phyloP scores from a whole-genome alignment of 2,113 vertebrate genomes.

The Nibea coibor region DNA sequence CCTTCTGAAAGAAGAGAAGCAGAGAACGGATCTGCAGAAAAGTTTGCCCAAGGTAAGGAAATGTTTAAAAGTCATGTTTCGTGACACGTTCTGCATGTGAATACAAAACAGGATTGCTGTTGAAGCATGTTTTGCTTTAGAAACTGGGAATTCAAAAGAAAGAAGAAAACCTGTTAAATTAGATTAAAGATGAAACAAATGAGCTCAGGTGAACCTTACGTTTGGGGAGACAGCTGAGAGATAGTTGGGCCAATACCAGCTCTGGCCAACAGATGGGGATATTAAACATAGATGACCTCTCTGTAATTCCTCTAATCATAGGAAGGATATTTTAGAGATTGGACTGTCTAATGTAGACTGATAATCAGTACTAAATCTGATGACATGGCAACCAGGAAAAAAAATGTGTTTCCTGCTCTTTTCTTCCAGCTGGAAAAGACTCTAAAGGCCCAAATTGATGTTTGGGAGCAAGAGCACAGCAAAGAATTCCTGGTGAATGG shows the following conservation, averaged over 20 bases:
- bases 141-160: not conserved
- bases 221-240: not conserved
- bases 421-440: conserved; percentile 89
- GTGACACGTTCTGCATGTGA: not conserved
- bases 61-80: not conserved
- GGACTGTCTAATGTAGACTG: not conserved
- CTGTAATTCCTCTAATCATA: not conserved
- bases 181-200: not conserved
- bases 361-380: not conserved
- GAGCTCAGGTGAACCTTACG: not conserved
- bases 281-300: not conserved
- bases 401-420: not conserved
- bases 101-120: not conserved
- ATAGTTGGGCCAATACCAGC: not conserved
- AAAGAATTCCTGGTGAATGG: conserved; percentile 88
- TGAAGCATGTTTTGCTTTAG: too few relatives aligned
- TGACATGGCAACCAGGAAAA: not conserved
- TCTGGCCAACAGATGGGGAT: conserved; percentile 37
- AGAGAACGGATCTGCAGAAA: conserved; percentile 91
- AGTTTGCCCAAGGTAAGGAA: conserved; percentile 89
- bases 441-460: conserved; percentile 86
- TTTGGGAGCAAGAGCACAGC: conserved; percentile 86
- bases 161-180: not conserved
- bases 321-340: not conserved
- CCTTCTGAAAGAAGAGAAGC: conserved; percentile 95